These are phyloP conservation scores for Stenodera caucasica DNA, from an alignment of 2,888 invertebrate genomes.

Conservation along the genomic window DNA sequence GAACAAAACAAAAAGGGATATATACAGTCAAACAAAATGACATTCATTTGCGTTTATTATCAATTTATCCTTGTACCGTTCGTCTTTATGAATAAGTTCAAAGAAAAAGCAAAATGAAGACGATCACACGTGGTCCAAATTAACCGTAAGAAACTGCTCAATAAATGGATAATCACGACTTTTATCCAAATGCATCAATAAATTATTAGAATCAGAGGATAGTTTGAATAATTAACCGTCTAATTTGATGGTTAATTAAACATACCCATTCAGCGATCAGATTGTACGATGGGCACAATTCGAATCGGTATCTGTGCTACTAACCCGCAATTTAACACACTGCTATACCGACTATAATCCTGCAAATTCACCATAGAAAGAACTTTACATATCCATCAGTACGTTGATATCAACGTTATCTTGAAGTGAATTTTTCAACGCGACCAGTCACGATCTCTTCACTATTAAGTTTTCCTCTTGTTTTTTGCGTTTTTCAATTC, in stretches of 20 bases:
- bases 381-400: neutral
- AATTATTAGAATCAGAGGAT: neutral
- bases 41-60: constrained; percentile 6
- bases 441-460: constrained; percentile 1
- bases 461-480: neutral
- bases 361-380: neutral
- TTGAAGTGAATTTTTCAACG: neutral
- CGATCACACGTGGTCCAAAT: too few species aligned
- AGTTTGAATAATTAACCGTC: neutral
- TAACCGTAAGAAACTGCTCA: neutral
- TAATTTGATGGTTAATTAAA: constrained; percentile 19
- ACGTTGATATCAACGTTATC: constrained; percentile 4
- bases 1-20: neutral
- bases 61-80: constrained; percentile 1
- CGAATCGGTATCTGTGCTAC: constrained; percentile 36
- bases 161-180: constrained; percentile 1
- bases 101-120: neutral
- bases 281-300: constrained; percentile 15
- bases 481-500: neutral
- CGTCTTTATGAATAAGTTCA: neutral
- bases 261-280: constrained; percentile 7
- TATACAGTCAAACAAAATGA: neutral
- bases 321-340: constrained; percentile 36
- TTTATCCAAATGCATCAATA: neutral
- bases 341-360: constrained; percentile 12